Percentiles rank a stretch among this genome's conserved stretches.
These are phyloP conservation scores for Gobionotothen gibberifrons DNA, from an alignment of 2,797 vertebrate genomes.

Conservation along the genomic window DNA sequence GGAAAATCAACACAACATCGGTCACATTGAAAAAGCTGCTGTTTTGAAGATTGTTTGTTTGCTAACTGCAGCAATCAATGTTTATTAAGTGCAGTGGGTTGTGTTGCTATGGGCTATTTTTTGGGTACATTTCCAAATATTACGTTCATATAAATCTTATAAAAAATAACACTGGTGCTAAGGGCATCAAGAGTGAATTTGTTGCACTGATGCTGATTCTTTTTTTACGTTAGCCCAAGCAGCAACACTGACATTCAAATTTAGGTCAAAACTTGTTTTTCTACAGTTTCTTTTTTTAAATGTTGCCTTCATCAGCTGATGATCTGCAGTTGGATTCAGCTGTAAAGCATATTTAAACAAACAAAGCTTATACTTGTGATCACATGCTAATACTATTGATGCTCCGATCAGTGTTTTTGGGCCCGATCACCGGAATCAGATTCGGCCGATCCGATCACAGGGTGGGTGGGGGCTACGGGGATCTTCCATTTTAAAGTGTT, in stretches of 20 bases:
- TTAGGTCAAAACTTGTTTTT: background rate
- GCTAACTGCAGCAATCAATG: slow-evolving; percentile 5
- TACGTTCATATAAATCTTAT: background rate
- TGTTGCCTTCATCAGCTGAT: background rate
- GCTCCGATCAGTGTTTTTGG: no score
- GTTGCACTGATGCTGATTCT: slow-evolving; percentile 4
- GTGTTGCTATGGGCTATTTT: slow-evolving; percentile 2
- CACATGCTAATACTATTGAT: background rate
- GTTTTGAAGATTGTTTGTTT: slow-evolving; percentile 7
- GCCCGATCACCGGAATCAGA: no score
- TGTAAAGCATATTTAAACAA: background rate
- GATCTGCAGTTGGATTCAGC: background rate
- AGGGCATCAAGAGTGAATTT: background rate
- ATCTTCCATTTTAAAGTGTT: no score
- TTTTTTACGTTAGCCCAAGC: background rate
- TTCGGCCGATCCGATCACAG: no score
- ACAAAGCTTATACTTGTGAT: background rate
- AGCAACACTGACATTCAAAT: background rate
- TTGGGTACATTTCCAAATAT: background rate
- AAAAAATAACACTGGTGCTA: background rate
- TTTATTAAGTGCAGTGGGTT: slow-evolving; percentile 11
- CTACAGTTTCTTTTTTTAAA: background rate
- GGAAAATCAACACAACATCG: background rate
- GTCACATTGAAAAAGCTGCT: no score
- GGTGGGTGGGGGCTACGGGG: no score